phyloP scores from a whole-genome alignment of 2,888 invertebrate species.

The Drosophila neonasuta region DNA sequence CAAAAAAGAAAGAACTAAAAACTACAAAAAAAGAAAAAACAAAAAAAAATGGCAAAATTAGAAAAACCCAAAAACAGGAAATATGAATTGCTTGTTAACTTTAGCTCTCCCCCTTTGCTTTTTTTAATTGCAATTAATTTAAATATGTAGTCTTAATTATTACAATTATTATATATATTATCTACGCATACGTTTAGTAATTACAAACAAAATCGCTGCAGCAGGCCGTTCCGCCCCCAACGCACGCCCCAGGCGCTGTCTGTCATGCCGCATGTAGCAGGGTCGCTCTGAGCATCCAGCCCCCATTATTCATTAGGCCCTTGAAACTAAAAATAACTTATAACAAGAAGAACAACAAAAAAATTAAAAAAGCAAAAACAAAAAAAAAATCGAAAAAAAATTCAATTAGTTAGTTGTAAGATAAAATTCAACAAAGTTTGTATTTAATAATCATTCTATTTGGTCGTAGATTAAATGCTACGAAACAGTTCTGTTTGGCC shows the following conservation, averaged over 20 bases:
- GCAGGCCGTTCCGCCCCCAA: conserved; percentile 62
- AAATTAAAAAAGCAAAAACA: conserved; percentile 14
- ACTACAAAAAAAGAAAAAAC: conserved; percentile 41
- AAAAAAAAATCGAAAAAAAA: conserved; percentile 38
- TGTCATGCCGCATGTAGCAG: conserved; percentile 53
- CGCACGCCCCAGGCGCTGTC: conserved; percentile 58
- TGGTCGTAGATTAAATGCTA: conserved; percentile 61
- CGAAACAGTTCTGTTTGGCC: conserved; percentile 62
- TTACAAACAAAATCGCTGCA: conserved; percentile 64
- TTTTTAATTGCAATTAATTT: conserved; percentile 70
- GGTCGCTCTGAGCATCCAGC: conserved; percentile 71
- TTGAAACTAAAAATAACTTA: conserved; percentile 51
- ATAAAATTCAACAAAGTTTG: conserved; percentile 61
- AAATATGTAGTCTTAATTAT: conserved; percentile 70
- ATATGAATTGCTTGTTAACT: conserved; percentile 70
- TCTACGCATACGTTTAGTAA: conserved; percentile 67
- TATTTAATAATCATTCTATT: conserved; percentile 77
- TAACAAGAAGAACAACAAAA: conserved; percentile 38
- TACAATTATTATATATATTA: conserved; percentile 68
- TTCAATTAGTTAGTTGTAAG: conserved; percentile 66
- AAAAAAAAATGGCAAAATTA: conserved; percentile 64
- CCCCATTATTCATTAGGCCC: conserved; percentile 46
- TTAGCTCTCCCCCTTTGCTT: conserved; percentile 67
- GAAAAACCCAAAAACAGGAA: conserved; percentile 45
- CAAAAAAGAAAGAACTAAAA: conserved; percentile 52